Evolutionary conservation across 2,113 vertebrate genomes (phyloP), one percentile per base, ranked within the genome.

Genomic region (Orycteropus afer): DNA sequence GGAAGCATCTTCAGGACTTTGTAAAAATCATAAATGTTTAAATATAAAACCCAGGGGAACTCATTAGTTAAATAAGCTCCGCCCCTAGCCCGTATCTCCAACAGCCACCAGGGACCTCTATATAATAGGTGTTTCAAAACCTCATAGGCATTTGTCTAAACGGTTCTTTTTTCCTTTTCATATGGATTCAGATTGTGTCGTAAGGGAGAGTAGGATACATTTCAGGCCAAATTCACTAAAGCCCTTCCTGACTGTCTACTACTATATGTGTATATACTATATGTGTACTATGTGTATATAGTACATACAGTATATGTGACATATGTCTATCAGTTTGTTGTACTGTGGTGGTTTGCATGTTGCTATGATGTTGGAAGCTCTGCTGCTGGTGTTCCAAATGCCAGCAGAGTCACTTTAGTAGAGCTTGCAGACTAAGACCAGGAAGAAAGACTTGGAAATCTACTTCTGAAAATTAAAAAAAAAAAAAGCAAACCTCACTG

Each of bases 201-300:
- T 40, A 82, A 77, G 53, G 40, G 13, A 87, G 10, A 89, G 8
- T 29, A 18, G 17, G 61, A 73, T 65, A 40, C 65, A 61, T 18
- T 34, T 73, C 63, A 82, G 80, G 42, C 22, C 79, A 74, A 67
- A 94, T 91, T 91, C 47, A 73, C 74, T 76, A 83, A 91, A n/a
- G 18, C 49, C 27, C 47, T 81, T 87, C 61, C 63, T 53, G 37
- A 83, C 37, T 74, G 27, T 14, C 22, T 61, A 69, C 77, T 78
- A n/a, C n/a, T n/a, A n/a, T n/a, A n/a, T n/a, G n/a, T n/a, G n/a
- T n/a, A n/a, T n/a, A n/a, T n/a, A n/a, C n/a, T n/a, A n/a, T n/a
- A n/a, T n/a, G n/a, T n/a, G n/a, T n/a, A n/a, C n/a, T n/a, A n/a
- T n/a, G n/a, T n/a, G n/a, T n/a, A n/a, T n/a, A n/a, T n/a, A n/a